These are phyloP conservation scores for Saccostrea cuccullata DNA, from an alignment of 1,140 invertebrate species.

Conservation along the genomic window DNA sequence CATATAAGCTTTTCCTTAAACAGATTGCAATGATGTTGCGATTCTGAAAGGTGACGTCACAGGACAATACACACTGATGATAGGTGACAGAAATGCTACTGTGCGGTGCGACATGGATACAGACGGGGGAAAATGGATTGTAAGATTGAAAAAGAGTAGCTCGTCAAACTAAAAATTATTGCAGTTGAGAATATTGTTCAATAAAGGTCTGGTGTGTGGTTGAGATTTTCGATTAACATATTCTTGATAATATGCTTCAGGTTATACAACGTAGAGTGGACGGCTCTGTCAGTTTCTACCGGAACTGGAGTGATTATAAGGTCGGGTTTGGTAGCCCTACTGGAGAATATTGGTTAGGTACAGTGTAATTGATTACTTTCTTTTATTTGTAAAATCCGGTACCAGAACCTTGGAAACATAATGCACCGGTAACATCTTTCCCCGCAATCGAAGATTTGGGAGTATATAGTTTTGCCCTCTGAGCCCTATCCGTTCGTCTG, in stretches of 20 bases:
- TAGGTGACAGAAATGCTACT: background rate
- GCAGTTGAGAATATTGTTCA: too few relatives aligned
- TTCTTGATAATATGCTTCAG: background rate
- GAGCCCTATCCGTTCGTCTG: too few relatives aligned
- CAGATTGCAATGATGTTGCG: background rate
- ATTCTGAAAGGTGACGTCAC: background rate
- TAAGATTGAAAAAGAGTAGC: background rate
- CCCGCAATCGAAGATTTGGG: too few relatives aligned
- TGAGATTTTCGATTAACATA: background rate
- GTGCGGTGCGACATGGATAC: slow-evolving; percentile 32
- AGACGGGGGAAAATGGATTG: slow-evolving; percentile 9
- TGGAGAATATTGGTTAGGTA: slow-evolving; percentile 78
- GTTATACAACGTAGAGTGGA: slow-evolving; percentile 87
- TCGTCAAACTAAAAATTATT: too few relatives aligned
- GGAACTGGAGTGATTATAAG: slow-evolving; percentile 95
- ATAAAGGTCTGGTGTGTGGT: background rate
- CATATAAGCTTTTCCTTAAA: too few relatives aligned
- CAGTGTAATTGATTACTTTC: too few relatives aligned
- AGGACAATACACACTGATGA: background rate
- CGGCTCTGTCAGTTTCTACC: slow-evolving; percentile 89
- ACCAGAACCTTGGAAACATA: too few relatives aligned
- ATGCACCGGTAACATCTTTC: too few relatives aligned
- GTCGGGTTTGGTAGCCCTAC: slow-evolving; percentile 93
- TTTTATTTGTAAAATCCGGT: too few relatives aligned
- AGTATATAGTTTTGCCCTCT: too few relatives aligned